phyloP scores from a whole-genome alignment of 2,888 invertebrate species.

The Frankliniella fusca region DNA sequence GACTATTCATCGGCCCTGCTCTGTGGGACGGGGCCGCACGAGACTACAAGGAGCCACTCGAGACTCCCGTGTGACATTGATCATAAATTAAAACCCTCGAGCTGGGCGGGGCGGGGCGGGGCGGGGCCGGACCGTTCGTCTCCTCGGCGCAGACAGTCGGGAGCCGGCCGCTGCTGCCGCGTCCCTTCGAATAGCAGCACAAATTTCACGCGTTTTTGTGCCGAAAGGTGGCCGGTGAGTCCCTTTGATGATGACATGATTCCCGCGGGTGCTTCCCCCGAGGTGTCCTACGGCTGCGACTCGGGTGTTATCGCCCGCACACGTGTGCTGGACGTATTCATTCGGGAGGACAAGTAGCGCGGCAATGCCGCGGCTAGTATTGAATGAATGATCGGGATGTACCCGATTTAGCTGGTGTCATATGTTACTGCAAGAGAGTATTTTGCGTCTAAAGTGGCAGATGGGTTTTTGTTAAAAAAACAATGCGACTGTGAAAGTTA shows the following conservation, averaged over 20 bases:
- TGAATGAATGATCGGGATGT: too few relatives aligned
- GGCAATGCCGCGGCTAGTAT: too few relatives aligned
- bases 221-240: neutral
- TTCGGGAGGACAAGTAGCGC: too few relatives aligned
- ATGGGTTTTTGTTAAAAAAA: too few relatives aligned
- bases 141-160: neutral
- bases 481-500: too few relatives aligned
- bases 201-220: slow-evolving; percentile 14
- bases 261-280: neutral
- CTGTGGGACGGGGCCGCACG: neutral
- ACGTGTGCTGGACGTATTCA: too few relatives aligned
- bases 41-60: neutral
- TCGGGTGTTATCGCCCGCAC: too few relatives aligned
- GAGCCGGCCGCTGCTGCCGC: neutral
- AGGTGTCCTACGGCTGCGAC: too few relatives aligned
- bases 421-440: too few relatives aligned
- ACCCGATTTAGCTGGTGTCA: too few relatives aligned
- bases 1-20: neutral
- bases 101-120: neutral
- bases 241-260: slow-evolving; percentile 6
- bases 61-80: slow-evolving; percentile 9
- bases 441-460: too few relatives aligned
- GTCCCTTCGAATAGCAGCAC: neutral
- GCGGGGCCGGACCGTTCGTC: neutral
- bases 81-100: slow-evolving; percentile 4